phyloP scores from a whole-genome alignment of 92 coral and sea anemone genomes.

The Scolanthus callimorphus region DNA sequence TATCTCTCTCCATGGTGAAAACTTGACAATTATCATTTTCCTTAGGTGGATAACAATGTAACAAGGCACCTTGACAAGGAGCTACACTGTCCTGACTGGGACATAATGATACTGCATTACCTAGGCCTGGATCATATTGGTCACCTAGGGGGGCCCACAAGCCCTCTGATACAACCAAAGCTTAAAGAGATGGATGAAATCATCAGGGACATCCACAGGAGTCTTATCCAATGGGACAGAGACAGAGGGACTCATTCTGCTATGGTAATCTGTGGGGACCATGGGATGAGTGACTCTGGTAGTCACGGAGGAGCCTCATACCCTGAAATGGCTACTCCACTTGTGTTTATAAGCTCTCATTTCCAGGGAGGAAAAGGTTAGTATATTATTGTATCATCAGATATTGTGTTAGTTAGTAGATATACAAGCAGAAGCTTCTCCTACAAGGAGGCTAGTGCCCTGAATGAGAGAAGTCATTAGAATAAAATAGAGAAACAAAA shows the following conservation, averaged over 20 bases:
- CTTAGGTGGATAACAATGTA: conserved; percentile 91
- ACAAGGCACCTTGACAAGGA: conserved; percentile 85
- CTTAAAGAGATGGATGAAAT: conserved; percentile 90
- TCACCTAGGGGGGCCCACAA: conserved; percentile 89
- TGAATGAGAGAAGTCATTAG: too few species aligned
- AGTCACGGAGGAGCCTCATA: conserved; percentile 97
- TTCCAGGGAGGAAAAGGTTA: conserved; percentile 67
- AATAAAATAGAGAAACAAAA: too few species aligned
- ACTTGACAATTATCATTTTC: too few species aligned
- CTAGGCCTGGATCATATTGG: conserved; percentile 98
- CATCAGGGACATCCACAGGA: conserved; percentile 52
- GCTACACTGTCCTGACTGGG: conserved; percentile 77
- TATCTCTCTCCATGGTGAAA: too few species aligned
- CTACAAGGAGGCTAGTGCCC: too few species aligned
- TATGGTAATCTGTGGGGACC: conserved; percentile 95
- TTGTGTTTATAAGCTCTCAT: conserved; percentile 84
- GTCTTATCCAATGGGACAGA: conserved; percentile 56
- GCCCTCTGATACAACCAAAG: conserved; percentile 92
- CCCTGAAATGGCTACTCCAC: conserved; percentile 85
- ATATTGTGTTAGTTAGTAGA: too few species aligned
- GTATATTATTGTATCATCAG: too few species aligned
- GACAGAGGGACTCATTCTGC: conserved; percentile 60
- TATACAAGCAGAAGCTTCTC: too few species aligned
- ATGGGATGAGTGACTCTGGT: conserved; percentile 98
- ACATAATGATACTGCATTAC: conserved; percentile 90